A percentile compares a stretch with the other conserved stretches of the same genome.
Evolutionary conservation across 2,797 vertebrate species (phyloP).

Genomic region (Lophius americanus): DNA sequence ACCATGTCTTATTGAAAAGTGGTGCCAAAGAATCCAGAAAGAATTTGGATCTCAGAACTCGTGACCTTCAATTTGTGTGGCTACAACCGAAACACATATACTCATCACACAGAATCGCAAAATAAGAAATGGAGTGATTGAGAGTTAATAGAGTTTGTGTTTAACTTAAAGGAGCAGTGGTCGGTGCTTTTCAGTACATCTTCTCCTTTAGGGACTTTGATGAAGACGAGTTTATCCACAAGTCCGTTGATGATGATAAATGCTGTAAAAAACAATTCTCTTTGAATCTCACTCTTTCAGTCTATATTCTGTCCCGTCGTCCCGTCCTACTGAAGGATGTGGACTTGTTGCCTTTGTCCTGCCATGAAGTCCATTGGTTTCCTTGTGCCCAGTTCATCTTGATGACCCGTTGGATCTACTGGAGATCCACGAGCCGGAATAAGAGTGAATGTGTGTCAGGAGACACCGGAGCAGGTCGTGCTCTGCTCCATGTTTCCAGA

Average conservation of each 20-base stretch:
- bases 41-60: too few species aligned
- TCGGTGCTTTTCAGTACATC: conserved; percentile 63
- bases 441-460: conserved; percentile 46
- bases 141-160: not conserved
- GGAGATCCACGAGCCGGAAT: conserved; percentile 42
- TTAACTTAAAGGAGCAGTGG: conserved; percentile 12
- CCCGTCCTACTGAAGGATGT: conserved; percentile 12
- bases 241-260: conserved; percentile 54
- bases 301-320: conserved; percentile 9
- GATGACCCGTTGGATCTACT: conserved; percentile 24
- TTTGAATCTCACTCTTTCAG: conserved; percentile 50
- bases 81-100: too few species aligned
- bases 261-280: conserved; percentile 71
- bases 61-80: too few species aligned
- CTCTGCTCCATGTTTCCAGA: conserved; percentile 56
- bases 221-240: conserved; percentile 49
- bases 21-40: too few species aligned
- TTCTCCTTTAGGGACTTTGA: conserved; percentile 46
- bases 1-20: too few species aligned
- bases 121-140: not conserved
- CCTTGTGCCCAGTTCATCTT: conserved; percentile 30
- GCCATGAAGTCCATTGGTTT: conserved; percentile 21
- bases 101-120: too few species aligned
- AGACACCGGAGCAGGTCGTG: conserved; percentile 56
- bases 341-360: conserved; percentile 15